phyloP scores from a whole-genome alignment of 1,140 invertebrate genomes.

The Heliconius hewitsoni region DNA sequence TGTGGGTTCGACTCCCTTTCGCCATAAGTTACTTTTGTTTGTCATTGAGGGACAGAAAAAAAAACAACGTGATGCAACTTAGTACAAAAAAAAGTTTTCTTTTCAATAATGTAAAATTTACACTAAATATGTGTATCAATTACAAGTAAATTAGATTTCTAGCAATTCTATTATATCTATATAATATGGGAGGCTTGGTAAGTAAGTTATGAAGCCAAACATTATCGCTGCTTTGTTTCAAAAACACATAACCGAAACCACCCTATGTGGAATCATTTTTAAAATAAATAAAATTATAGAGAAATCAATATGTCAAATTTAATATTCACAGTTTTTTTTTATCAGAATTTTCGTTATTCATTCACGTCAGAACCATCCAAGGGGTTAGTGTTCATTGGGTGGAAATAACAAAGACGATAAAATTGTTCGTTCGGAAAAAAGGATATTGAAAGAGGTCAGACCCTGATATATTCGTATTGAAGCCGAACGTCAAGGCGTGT shows the following conservation, averaged over 20 bases:
- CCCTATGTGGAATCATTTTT: neutral
- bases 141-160: too few species aligned
- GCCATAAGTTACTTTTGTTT: too few species aligned
- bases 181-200: too few species aligned
- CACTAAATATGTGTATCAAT: too few species aligned
- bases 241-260: too few species aligned
- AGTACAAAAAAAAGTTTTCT: too few species aligned
- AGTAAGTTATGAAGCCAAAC: too few species aligned
- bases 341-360: slow-evolving; percentile 31
- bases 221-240: neutral
- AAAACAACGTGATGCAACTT: too few species aligned
- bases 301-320: slow-evolving; percentile 19
- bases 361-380: slow-evolving; percentile 66
- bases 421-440: slow-evolving; percentile 76
- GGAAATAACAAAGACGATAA: slow-evolving; percentile 79
- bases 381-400: slow-evolving; percentile 75
- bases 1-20: too few species aligned
- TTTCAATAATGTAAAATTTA: too few species aligned
- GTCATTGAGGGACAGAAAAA: too few species aligned
- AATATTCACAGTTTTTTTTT: slow-evolving; percentile 31
- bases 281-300: neutral
- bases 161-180: too few species aligned
- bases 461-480: slow-evolving; percentile 65
- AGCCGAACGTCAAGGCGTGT: slow-evolving; percentile 66
- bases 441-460: slow-evolving; percentile 76